phyloP scores from a whole-genome alignment of 2,888 invertebrate genomes.

The Mamestra brassicae region DNA sequence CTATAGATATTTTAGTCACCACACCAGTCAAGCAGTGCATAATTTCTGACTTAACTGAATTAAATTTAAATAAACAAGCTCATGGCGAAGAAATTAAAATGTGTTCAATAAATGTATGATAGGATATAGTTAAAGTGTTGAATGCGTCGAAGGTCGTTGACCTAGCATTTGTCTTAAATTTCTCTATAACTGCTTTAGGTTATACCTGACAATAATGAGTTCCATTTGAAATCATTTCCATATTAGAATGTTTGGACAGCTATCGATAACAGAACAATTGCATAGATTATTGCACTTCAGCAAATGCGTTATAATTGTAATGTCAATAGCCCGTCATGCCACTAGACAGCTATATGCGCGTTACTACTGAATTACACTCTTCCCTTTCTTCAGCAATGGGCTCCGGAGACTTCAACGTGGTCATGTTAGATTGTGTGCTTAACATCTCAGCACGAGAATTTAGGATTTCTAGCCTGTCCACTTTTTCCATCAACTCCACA shows the following conservation, averaged over 20 bases:
- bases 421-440: slow-evolving; percentile 67
- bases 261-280: slow-evolving; percentile 36
- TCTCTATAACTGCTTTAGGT: not conserved
- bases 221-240: slow-evolving; percentile 22
- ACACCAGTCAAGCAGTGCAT: not conserved
- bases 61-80: not conserved
- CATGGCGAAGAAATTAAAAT: not conserved
- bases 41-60: not conserved
- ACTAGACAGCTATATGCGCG: slow-evolving; percentile 42
- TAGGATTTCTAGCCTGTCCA: slow-evolving; percentile 74
- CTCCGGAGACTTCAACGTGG: slow-evolving; percentile 59
- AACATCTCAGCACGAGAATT: slow-evolving; percentile 13
- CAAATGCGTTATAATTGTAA: slow-evolving; percentile 38
- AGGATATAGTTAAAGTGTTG: not conserved
- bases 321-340: slow-evolving; percentile 7
- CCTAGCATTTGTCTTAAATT: not conserved
- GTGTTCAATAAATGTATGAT: not conserved
- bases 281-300: slow-evolving; percentile 38
- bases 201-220: not conserved
- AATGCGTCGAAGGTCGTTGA: not conserved
- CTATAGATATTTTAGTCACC: too few species aligned
- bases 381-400: slow-evolving; percentile 68
- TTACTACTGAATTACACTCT: slow-evolving; percentile 52
- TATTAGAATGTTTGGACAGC: slow-evolving; percentile 2
- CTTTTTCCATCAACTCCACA: slow-evolving; percentile 69